phyloP scores from a whole-genome alignment of 2,113 vertebrate genomes.

The Empidonax alnorum region DNA sequence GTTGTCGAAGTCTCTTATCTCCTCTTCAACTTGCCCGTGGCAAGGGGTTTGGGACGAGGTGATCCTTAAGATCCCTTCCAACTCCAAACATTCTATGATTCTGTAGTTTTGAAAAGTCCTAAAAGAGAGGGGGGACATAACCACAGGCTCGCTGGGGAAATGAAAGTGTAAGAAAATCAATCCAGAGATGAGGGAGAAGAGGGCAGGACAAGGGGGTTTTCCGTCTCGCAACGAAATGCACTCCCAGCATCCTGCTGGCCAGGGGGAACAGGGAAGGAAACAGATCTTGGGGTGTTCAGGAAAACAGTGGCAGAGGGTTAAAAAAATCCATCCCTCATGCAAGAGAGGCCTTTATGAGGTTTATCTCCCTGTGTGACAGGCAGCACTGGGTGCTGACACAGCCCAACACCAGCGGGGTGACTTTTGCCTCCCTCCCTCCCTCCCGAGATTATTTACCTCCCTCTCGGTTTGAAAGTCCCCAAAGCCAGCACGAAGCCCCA shows the following conservation, averaged over 20 bases:
- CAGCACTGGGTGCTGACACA: not conserved
- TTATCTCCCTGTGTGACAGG: not conserved
- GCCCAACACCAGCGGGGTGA: not conserved
- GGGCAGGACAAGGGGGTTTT: not conserved
- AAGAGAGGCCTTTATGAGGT: not conserved
- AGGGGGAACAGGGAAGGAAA: not conserved
- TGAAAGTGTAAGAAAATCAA: not conserved
- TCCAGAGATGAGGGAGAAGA: not conserved
- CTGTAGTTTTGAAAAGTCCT: not conserved
- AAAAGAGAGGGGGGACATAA: not conserved
- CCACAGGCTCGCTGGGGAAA: not conserved
- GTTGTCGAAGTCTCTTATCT: not conserved
- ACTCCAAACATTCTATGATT: not conserved
- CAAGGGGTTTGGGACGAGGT: not conserved
- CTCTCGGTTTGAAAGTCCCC: not conserved
- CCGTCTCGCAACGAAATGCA: fast-evolving
- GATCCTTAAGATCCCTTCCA: not conserved
- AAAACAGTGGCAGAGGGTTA: not conserved
- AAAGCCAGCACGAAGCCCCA: constrained; percentile 40
- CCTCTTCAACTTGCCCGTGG: not conserved
- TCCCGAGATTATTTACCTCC: not conserved
- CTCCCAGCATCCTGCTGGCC: not conserved
- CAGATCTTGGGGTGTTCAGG: not conserved
- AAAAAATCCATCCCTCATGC: not conserved
- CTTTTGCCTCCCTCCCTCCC: not conserved